Evolutionary conservation across 2,888 invertebrate genomes (phyloP), one percentile per base, ranked within the genome.

Genomic region (Escarpia spicata): DNA sequence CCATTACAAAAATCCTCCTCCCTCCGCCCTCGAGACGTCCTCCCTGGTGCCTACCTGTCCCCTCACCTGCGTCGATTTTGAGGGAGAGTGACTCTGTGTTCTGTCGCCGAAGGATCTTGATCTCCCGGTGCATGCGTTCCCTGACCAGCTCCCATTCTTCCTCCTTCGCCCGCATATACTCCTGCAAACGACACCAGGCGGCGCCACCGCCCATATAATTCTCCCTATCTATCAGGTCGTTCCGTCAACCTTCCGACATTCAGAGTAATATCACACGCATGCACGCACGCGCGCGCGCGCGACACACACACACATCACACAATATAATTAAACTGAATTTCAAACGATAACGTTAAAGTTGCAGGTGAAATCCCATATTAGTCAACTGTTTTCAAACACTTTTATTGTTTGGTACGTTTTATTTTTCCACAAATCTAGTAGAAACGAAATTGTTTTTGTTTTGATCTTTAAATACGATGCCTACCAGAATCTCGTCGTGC

Each of bases 61-160:
- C 75, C 75, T 75, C 75, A 75, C 75, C 75, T 75, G 75, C 75
- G 75, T 75, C 75, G 75, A 75, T 75, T 75, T 75, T 75, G 75
- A 75, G 75, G 75, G 75, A 75, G 19, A 75, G 26, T n/a, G 75
- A 75, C 75, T 75, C 75, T 2, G 75, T 75, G 75, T 75, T 75
- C 75, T 75, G 75, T 6, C 75, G 75, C 26, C 75, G 75, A 75
- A 75, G 75, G 75, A 75, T 75, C 75, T 75, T 75, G 75, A 75
- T 75, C 75, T 75, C 75, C 26, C 75, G 75, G 19, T 75, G 75
- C 75, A 75, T 75, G 19, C 75, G 75, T 26, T 75, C 75, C 75
- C 75, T n/a, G 26, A 75, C 75, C 75, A 75, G 19, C 26, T 75
- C 75, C 75, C 75, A 75, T 6, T 75, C 75, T n/a, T 75, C 75